Conservation (phyloP, 2,888 invertebrate genomes). For the Corbicula japonica region DNA sequence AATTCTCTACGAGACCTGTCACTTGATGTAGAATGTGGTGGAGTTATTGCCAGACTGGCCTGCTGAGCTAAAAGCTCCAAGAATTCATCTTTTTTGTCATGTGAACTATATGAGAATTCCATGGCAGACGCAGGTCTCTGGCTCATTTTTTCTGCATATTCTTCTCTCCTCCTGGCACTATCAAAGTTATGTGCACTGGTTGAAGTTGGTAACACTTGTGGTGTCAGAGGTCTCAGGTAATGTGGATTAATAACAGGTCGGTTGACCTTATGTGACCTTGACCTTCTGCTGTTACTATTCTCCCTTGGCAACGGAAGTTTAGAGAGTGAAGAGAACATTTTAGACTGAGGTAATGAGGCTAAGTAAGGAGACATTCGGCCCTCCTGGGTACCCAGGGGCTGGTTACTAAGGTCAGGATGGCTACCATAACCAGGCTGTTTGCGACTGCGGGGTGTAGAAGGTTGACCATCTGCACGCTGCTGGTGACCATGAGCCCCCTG, state of each 20-base stretch:
- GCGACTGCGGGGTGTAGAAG: slow-evolving; percentile 51
- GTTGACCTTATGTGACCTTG: slow-evolving; percentile 50
- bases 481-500: slow-evolving; percentile 46
- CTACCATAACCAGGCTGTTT: slow-evolving; percentile 69
- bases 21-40: slow-evolving; percentile 62
- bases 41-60: slow-evolving; percentile 52
- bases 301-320: slow-evolving; percentile 67
- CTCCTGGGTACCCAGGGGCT: slow-evolving; percentile 49
- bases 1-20: slow-evolving; percentile 69
- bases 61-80: slow-evolving; percentile 66
- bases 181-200: slow-evolving; percentile 62
- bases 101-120: slow-evolving; percentile 69
- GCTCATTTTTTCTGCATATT: slow-evolving; percentile 44
- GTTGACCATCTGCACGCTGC: slow-evolving; percentile 41
- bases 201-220: slow-evolving; percentile 68
- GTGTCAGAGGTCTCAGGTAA: slow-evolving; percentile 70
- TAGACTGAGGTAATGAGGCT: slow-evolving; percentile 66
- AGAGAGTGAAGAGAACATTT: slow-evolving; percentile 71
- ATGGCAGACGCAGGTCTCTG: slow-evolving; percentile 77
- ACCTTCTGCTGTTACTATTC: slow-evolving; percentile 43
- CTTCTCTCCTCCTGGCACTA: slow-evolving; percentile 48
- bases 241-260: slow-evolving; percentile 64
- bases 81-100: slow-evolving; percentile 56
- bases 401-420: slow-evolving; percentile 76
- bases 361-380: slow-evolving; percentile 60